Conservation (phyloP, 1,140 invertebrate genomes). For the Luehdorfia chinensis region DNA sequence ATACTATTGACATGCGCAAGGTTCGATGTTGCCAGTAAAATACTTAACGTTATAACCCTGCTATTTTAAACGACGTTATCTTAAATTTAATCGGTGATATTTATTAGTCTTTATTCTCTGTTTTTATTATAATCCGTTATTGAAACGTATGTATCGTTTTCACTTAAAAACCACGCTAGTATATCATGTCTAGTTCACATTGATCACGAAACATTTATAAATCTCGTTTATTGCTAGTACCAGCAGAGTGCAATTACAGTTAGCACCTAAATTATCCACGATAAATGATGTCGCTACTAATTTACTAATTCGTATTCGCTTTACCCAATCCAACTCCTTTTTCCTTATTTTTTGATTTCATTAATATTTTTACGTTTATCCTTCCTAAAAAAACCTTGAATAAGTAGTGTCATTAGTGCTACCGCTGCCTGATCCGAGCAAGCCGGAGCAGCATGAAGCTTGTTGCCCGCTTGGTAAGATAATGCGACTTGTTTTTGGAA, state of each 20-base stretch:
- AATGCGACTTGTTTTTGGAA: constrained; percentile 40
- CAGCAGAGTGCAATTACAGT: constrained; percentile 25
- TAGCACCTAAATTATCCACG: constrained; percentile 35
- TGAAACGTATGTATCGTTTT: neutral
- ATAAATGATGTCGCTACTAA: constrained; percentile 64
- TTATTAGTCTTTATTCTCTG: too few species aligned
- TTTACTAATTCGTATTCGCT: constrained; percentile 76
- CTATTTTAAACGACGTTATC: constrained; percentile 13
- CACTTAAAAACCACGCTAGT: constrained; percentile 9
- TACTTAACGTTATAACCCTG: constrained; percentile 18
- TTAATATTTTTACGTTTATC: constrained; percentile 59
- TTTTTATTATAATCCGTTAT: too few species aligned
- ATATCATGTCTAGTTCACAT: constrained; percentile 15
- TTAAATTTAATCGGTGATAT: constrained; percentile 1
- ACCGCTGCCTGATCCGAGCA: constrained; percentile 89
- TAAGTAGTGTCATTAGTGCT: constrained; percentile 84
- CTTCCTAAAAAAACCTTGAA: constrained; percentile 53
- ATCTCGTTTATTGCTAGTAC: constrained; percentile 26
- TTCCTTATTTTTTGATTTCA: constrained; percentile 41
- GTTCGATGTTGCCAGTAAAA: constrained; percentile 37
- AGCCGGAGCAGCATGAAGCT: constrained; percentile 91
- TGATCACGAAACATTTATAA: constrained; percentile 26
- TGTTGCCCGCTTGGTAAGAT: constrained; percentile 89
- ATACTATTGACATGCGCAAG: constrained; percentile 61
- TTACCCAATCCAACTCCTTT: constrained; percentile 58